Evolutionary conservation across 2,113 vertebrate genomes (phyloP), one percentile per base, ranked within the genome.

Genomic region (Telmatochromis brachygnathus): DNA sequence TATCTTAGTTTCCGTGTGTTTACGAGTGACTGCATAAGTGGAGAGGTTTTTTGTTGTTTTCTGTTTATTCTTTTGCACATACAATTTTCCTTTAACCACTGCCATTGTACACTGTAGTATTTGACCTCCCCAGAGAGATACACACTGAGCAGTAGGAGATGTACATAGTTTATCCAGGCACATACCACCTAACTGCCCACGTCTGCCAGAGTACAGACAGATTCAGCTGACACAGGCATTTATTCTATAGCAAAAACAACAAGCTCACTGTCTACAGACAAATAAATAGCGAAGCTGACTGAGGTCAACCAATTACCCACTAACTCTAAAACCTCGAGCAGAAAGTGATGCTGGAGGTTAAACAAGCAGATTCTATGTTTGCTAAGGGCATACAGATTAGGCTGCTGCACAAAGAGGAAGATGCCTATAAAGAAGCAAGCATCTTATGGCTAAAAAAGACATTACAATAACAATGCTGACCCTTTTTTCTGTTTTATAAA

Each of bases 201-300:
- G 51, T 88, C 80, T 91, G 82, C 60, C 82, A 49, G 33, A 62
- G 42, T 77, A 12, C 79, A 47, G 68, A 80, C 37, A 23, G 79
- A 90, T 89, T 93, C 84, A 91, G 88, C 91, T 94, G 90, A 92
- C 85, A 84, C 82, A 54, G 87, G 73, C 73, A 10, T 79, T 51
- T 84, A 49, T 51, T 54, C 83, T 82, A 49, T 21, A 35, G 81
- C 77, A 47, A 60, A n/a, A 83, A 92, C 83, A 93, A 92, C 82
- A 87, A 82, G 84, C 83, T 83, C 90, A 84, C 45, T 30, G 45
- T 56, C 83, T 80, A 14, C 28, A 54, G 35, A 86, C 84, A 91
- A 85, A 89, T 80, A 89, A 82, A 88, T 49, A 87, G 89, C 12
- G 17, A 83, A 83, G 88, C 80, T 62, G 17, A 13, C 70, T 6